A percentile compares a stretch with the other conserved stretches of the same genome.
Evolutionary conservation across 2,888 invertebrate genomes (phyloP).

Genomic region (Leptinotarsa rubiginosa): DNA sequence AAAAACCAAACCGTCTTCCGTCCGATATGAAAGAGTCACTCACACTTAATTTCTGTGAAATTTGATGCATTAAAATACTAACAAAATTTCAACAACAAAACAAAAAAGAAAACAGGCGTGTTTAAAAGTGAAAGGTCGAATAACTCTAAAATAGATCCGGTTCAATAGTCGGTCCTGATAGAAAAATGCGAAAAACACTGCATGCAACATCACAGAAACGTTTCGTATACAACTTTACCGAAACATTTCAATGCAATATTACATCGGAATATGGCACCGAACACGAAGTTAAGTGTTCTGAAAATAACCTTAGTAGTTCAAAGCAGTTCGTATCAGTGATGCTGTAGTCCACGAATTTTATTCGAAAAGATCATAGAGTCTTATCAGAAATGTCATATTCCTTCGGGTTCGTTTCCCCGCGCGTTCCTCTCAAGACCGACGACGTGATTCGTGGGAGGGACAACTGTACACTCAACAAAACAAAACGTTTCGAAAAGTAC

Average conservation of each 20-base stretch:
- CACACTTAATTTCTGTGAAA: conserved; percentile 22
- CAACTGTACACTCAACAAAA: conserved; percentile 40
- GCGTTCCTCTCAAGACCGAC: conserved; percentile 42
- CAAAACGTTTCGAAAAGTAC: conserved; percentile 32
- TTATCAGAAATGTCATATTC: conserved; percentile 5
- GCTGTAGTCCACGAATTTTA: background rate
- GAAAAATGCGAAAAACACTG: conserved; percentile 31
- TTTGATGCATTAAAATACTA: conserved; percentile 31
- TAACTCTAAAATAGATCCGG: conserved; percentile 29
- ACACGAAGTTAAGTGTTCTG: background rate
- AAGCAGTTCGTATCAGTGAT: background rate
- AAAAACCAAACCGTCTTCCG: conserved; percentile 19
- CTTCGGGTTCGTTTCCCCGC: conserved; percentile 19
- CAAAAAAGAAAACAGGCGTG: conserved; percentile 28
- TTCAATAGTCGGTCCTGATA: conserved; percentile 39
- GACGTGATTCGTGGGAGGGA: conserved; percentile 27
- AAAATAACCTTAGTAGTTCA: too few relatives aligned
- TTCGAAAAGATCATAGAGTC: background rate
- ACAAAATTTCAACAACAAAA: conserved; percentile 41
- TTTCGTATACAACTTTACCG: conserved; percentile 30
- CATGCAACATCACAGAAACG: conserved; percentile 46
- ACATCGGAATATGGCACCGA: conserved; percentile 25
- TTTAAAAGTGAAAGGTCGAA: background rate
- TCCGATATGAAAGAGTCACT: conserved; percentile 26
- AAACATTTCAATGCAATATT: conserved; percentile 48